phyloP scores from a whole-genome alignment of 2,888 invertebrate species.

The Portevinia maculata region DNA sequence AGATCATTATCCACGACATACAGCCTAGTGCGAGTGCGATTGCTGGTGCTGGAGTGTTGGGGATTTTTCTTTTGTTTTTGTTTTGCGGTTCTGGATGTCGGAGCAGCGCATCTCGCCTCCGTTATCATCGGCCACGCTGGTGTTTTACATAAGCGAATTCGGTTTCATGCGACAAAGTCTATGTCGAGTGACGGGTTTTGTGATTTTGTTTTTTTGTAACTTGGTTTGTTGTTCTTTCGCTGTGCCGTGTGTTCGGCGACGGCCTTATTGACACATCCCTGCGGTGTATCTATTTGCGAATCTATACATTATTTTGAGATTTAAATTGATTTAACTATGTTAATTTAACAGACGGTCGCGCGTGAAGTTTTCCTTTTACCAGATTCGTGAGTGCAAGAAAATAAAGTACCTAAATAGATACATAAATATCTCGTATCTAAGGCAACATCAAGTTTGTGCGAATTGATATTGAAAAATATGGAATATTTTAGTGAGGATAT shows the following conservation, averaged over 20 bases:
- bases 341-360: constrained; percentile 28
- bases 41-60: constrained; percentile 42
- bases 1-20: constrained; percentile 71
- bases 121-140: constrained; percentile 65
- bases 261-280: constrained; percentile 37
- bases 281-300: constrained; percentile 20
- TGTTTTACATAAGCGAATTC: constrained; percentile 73
- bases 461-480: constrained; percentile 12
- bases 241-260: constrained; percentile 15
- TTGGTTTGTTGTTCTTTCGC: constrained; percentile 7
- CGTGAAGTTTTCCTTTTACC: constrained; percentile 10
- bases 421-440: background rate
- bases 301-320: constrained; percentile 13
- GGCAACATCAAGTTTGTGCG: background rate
- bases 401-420: background rate
- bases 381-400: constrained; percentile 14
- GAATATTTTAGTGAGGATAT: constrained; percentile 41
- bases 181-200: constrained; percentile 66
- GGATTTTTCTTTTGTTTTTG: constrained; percentile 47
- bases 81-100: constrained; percentile 61
- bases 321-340: constrained; percentile 23
- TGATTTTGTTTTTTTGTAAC: background rate
- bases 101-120: constrained; percentile 67
- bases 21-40: constrained; percentile 23
- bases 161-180: constrained; percentile 74